Evolutionary conservation across 1,140 invertebrate genomes (phyloP), one percentile per base, ranked within the genome.

Genomic region (Calephelis virginiensis): DNA sequence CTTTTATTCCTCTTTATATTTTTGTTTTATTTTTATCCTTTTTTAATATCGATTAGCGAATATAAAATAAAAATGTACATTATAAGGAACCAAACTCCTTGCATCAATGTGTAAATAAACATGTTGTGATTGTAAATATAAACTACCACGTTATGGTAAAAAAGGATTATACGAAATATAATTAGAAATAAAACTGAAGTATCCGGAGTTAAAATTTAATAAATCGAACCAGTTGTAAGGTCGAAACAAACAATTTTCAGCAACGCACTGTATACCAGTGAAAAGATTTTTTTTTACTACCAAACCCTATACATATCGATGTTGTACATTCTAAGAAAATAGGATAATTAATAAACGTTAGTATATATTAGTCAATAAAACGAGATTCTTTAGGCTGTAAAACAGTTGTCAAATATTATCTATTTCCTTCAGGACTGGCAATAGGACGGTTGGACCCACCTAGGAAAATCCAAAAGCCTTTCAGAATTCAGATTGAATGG

Each of bases 1-100:
- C 89, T 91, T 90, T 86, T 89, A 90, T 80, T 87, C 78, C 88
- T 76, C 82, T 90, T 90, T 89, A 71, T 67, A 77, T 83, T 84
- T 82, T 76, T 86, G 84, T 89, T 85, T 80, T 87, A 82, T 85
- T 85, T 82, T 80, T 77, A 77, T 81, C 70, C 75, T 80, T 69
- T 67, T 71, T 74, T 76, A 77, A 78, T 76, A 72, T 83, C 73
- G 67, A 73, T 72, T 75, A 70, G 61, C 72, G 72, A 69, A 82
- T 81, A 77, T 74, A 75, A 61, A 72, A 68, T 81, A 72, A 74
- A 75, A 62, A 67, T 91, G 89, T 90, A 90, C 71, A 87, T 90
- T 87, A 70, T 74, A 86, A 81, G 91, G 91, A 92, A 92, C 90
- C 91, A 73, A 80, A 92, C 85, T 91, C 90, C 91, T 92, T 92